Percentiles rank a stretch among this genome's conserved stretches.
phyloP scores from a whole-genome alignment of 1,140 invertebrate genomes.

The Globodera ellingtonae region DNA sequence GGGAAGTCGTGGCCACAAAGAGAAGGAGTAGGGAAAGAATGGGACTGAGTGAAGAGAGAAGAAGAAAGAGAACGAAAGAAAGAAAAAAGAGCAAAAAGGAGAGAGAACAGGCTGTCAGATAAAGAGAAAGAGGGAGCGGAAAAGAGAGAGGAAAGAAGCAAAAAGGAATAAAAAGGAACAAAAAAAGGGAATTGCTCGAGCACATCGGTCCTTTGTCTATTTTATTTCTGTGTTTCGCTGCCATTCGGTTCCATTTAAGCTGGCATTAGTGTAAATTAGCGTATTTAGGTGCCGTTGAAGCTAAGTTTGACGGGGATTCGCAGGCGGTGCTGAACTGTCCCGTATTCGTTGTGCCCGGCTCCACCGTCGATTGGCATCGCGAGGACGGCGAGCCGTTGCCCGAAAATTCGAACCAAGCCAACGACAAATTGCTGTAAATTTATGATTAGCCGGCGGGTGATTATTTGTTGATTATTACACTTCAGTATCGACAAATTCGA shows the following conservation, averaged over 20 bases:
- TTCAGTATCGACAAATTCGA: constrained; percentile 61
- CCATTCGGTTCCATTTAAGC: background rate
- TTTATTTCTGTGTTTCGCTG: background rate
- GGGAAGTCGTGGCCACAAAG: too few relatives aligned
- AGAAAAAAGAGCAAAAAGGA: too few relatives aligned
- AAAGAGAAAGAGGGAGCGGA: background rate
- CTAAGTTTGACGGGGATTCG: constrained; percentile 60
- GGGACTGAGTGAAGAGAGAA: background rate
- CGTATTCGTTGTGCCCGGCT: constrained; percentile 62
- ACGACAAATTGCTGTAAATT: constrained; percentile 58
- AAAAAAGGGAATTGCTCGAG: background rate
- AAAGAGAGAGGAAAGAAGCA: background rate
- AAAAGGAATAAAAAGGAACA: background rate
- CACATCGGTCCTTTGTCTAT: constrained; percentile 10
- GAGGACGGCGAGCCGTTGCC: constrained; percentile 53
- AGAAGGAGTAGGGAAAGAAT: too few relatives aligned
- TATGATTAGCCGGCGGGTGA: background rate
- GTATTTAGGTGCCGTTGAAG: constrained; percentile 50
- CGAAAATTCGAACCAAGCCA: constrained; percentile 50
- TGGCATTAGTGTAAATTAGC: background rate
- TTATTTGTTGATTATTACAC: constrained; percentile 6
- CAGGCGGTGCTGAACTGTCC: constrained; percentile 61
- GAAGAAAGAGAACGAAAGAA: background rate
- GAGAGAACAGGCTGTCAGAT: background rate
- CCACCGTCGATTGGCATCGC: constrained; percentile 55